Evolutionary conservation across 2,888 invertebrate genomes (phyloP).

Genomic region (Idaea straminata): DNA sequence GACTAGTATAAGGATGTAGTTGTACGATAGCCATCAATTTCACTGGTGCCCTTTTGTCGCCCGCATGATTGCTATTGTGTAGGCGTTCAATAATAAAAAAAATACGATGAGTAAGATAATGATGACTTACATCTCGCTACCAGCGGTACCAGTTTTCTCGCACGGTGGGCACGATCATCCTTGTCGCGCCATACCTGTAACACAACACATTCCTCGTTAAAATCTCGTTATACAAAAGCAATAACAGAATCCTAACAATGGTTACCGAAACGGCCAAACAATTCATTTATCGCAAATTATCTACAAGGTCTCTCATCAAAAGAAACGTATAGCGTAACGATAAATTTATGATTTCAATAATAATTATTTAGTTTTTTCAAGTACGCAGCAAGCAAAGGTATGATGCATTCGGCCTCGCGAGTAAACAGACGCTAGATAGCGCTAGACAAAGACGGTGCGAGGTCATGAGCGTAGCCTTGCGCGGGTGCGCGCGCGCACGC

Average conservation of each 20-base stretch:
- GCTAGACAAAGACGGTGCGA: slow-evolving; percentile 79
- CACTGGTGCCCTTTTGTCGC: slow-evolving; percentile 13
- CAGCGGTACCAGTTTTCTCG: slow-evolving; percentile 35
- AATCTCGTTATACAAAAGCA: slow-evolving; percentile 19
- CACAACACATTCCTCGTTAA: slow-evolving; percentile 23
- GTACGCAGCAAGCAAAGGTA: slow-evolving; percentile 63
- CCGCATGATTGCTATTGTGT: slow-evolving; percentile 9
- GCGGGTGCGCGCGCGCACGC: slow-evolving; percentile 72
- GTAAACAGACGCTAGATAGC: slow-evolving; percentile 77
- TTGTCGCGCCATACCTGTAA: slow-evolving; percentile 66
- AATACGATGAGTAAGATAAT: slow-evolving; percentile 16
- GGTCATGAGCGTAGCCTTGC: slow-evolving; percentile 80
- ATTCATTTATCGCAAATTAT: slow-evolving; percentile 52
- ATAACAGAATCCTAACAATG: slow-evolving; percentile 15
- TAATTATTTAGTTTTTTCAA: slow-evolving; percentile 61
- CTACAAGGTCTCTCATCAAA: slow-evolving; percentile 52
- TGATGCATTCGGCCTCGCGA: slow-evolving; percentile 78
- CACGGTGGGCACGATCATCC: slow-evolving; percentile 53
- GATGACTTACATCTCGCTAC: slow-evolving; percentile 60
- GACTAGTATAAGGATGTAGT: no score
- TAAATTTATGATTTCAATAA: slow-evolving; percentile 61
- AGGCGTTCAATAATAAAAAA: slow-evolving; percentile 17
- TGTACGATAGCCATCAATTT: slow-evolving; percentile 3
- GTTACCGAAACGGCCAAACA: slow-evolving; percentile 23
- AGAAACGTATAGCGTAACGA: slow-evolving; percentile 45